phyloP scores from a whole-genome alignment of 1,140 invertebrate species.

The Colletes latitarsis region DNA sequence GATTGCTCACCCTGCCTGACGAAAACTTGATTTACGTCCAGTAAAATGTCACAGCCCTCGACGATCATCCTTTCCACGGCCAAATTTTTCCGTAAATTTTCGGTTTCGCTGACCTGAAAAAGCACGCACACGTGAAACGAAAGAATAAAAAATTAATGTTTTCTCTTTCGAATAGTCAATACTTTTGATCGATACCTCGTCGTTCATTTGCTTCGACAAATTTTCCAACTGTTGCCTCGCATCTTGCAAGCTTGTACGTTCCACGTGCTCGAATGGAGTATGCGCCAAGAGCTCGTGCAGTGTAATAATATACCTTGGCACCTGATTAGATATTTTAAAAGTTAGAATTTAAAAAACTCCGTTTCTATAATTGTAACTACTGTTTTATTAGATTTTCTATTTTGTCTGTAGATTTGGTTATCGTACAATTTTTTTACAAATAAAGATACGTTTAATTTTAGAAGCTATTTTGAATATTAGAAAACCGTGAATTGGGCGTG shows the following conservation, averaged over 20 bases:
- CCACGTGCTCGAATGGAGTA: slow-evolving; percentile 97
- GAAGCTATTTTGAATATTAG: no score
- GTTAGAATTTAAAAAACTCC: no score
- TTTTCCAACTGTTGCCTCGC: slow-evolving; percentile 94
- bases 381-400: not conserved
- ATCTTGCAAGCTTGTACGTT: slow-evolving; percentile 93
- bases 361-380: not conserved
- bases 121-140: not conserved
- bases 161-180: not conserved
- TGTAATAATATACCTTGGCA: slow-evolving; percentile 95
- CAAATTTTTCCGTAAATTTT: slow-evolving; percentile 95
- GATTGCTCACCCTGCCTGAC: slow-evolving; percentile 87
- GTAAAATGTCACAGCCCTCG: slow-evolving; percentile 95
- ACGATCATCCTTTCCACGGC: slow-evolving; percentile 97
- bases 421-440: no score
- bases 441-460: no score
- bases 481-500: not conserved
- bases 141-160: not conserved
- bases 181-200: slow-evolving; percentile 84
- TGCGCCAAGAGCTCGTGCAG: slow-evolving; percentile 95
- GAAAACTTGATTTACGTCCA: slow-evolving; percentile 97
- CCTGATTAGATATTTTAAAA: slow-evolving; percentile 81
- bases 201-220: slow-evolving; percentile 91
- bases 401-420: no score
- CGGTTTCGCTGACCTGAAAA: slow-evolving; percentile 93